Conservation (phyloP, 2,797 vertebrate species). For the Mionectes olivaceus region DNA sequence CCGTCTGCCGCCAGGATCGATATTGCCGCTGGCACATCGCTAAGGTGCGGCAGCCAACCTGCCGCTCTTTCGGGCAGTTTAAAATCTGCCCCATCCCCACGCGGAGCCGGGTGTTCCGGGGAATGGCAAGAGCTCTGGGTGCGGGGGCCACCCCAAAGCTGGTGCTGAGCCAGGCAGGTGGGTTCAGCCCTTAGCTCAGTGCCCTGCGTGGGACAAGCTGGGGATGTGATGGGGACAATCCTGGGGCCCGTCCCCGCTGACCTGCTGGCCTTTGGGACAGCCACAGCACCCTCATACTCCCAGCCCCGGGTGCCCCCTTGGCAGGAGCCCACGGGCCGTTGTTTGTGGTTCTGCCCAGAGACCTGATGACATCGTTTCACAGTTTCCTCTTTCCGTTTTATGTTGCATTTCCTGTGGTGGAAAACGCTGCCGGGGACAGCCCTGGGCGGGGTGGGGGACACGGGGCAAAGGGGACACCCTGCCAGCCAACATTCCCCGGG, state of each 20-base stretch:
- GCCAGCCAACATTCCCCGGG: rapidly evolving
- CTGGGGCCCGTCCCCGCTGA: neutral
- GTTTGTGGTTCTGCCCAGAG: neutral
- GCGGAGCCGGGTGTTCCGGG: neutral
- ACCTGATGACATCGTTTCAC: neutral
- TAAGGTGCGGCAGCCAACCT: neutral
- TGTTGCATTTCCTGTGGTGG: neutral
- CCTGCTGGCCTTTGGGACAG: neutral
- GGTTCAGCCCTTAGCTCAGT: neutral
- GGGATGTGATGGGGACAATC: neutral
- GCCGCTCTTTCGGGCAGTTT: neutral
- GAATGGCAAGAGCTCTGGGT: neutral
- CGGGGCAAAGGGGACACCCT: neutral
- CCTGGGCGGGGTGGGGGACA: neutral
- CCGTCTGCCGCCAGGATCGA: neutral
- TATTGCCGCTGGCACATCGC: neutral
- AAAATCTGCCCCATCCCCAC: neutral
- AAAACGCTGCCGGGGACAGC: rapidly evolving
- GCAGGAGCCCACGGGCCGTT: rapidly evolving
- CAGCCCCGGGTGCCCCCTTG: neutral
- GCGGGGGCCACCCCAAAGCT: neutral
- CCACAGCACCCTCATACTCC: neutral
- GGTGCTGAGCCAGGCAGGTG: neutral
- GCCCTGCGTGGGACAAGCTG: rapidly evolving
- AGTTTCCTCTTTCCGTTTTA: neutral